phyloP scores from a whole-genome alignment of 2,113 vertebrate species.

The Orthonyx spaldingii region DNA sequence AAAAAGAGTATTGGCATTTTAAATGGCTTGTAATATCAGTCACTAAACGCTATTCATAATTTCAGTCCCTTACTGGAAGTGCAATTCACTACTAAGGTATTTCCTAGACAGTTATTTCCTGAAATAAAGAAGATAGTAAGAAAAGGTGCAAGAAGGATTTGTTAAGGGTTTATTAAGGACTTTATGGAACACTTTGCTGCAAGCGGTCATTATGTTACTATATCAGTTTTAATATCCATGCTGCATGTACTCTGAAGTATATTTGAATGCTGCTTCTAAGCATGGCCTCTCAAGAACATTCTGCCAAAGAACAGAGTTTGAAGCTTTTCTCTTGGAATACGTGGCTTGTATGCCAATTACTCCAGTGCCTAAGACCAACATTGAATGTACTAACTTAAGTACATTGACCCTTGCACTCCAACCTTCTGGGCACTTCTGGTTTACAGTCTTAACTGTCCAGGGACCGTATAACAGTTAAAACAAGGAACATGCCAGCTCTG shows the following conservation, averaged over 20 bases:
- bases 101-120: background rate
- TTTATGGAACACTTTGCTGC: background rate
- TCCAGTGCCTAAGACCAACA: background rate
- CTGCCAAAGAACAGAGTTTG: background rate
- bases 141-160: background rate
- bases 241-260: background rate
- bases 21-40: background rate
- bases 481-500: background rate
- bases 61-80: background rate
- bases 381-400: slow-evolving; percentile 16
- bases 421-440: slow-evolving; percentile 9
- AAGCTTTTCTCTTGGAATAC: background rate
- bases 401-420: slow-evolving; percentile 36
- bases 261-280: background rate
- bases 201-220: background rate
- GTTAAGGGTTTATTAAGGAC: background rate
- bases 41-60: background rate
- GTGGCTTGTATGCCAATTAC: background rate
- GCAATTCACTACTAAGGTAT: background rate
- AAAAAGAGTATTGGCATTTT: background rate
- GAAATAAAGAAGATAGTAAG: background rate
- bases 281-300: background rate
- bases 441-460: background rate
- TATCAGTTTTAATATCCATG: background rate
- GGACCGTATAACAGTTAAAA: background rate